Base-by-base conservation (phyloP, 1,140 invertebrate species). In the Potamilus streckersoni region DNA sequence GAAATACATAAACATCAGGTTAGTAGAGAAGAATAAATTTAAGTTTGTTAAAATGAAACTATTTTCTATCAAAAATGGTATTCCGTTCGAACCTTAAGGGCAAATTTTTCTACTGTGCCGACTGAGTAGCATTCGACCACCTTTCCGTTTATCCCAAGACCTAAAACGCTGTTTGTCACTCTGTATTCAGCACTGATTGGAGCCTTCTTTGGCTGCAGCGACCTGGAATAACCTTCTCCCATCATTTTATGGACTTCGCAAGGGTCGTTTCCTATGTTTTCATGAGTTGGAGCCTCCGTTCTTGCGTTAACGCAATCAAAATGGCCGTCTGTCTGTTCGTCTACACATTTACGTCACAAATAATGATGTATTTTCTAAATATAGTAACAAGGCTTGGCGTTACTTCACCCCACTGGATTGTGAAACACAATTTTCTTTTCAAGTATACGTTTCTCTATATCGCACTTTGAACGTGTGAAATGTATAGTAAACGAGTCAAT, bases 61-160 rank as follows among this genome's bases (percentile, higher is more conserved):
- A 20, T 23, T 0, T 20, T n/a, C 31, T 8, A 23, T 31, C 5
- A 6, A 17, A 20, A 66, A 6, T 31, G n/a, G 12, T 58, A 27
- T 71, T 67, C 70, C 69, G 69, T 58, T 64, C 31, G 23, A 74
- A 96, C 95, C 93, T 98, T 98, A 19, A 98, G 90, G 11, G 97
- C 96, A 89, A 92, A 97, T 88, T 96, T 96, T 82, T 93, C 89
- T 82, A 93, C 92, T 15, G 91, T 94, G 69, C 90, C 90, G 80
- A 93, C 94, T 27, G 92, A 92, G 80, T 92, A 94, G 83, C 90
- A 91, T 82, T 92, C 92, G 59, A 93, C 90, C 56, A 93, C 93
- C 93, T 98, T 98, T 59, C 98, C 98, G 90, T 98, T 99, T 80
- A 99, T 99, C 19, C 98, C 98, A 49, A 98, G 92, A n/a, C 98